These are phyloP conservation scores for Neoaliturus tenellus DNA, from an alignment of 2,888 invertebrate species.

Conservation along the genomic window DNA sequence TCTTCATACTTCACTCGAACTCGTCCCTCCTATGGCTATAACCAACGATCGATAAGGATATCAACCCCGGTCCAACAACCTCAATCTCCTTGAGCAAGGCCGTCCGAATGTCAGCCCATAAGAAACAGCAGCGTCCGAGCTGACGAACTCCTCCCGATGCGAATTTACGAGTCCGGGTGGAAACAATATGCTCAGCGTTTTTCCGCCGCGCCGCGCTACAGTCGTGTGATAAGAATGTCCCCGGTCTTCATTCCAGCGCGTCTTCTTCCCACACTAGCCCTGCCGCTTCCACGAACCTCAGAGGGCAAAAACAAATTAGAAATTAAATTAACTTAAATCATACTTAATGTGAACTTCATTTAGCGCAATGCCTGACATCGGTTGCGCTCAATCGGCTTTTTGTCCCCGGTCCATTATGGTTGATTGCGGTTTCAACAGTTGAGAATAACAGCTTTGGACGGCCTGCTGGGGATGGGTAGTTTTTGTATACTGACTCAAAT, in stretches of 20 bases:
- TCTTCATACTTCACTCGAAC: no score
- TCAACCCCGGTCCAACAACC: neutral
- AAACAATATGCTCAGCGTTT: conserved; percentile 45
- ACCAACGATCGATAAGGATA: no score
- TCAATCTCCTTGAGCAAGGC: neutral
- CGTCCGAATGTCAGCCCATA: neutral
- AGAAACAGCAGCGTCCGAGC: conserved; percentile 3
- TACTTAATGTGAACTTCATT: conserved; percentile 49
- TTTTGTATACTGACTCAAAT: neutral
- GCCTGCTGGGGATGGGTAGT: neutral
- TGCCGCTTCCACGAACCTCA: conserved; percentile 27
- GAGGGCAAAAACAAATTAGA: conserved; percentile 42
- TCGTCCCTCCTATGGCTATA: no score
- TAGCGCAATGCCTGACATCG: conserved; percentile 34
- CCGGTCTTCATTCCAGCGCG: neutral
- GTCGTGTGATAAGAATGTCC: conserved; percentile 39
- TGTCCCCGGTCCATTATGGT: conserved; percentile 11
- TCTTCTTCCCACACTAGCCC: conserved; percentile 20
- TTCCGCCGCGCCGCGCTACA: neutral
- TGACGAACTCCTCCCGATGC: conserved; percentile 1
- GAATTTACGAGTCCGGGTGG: conserved; percentile 5
- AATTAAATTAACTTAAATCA: conserved; percentile 52
- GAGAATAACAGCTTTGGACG: neutral
- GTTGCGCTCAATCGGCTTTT: conserved; percentile 28
- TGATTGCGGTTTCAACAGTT: neutral